These are phyloP conservation scores for Datnioides undecimradiatus DNA, from an alignment of 2,113 vertebrate species.

Conservation along the genomic window DNA sequence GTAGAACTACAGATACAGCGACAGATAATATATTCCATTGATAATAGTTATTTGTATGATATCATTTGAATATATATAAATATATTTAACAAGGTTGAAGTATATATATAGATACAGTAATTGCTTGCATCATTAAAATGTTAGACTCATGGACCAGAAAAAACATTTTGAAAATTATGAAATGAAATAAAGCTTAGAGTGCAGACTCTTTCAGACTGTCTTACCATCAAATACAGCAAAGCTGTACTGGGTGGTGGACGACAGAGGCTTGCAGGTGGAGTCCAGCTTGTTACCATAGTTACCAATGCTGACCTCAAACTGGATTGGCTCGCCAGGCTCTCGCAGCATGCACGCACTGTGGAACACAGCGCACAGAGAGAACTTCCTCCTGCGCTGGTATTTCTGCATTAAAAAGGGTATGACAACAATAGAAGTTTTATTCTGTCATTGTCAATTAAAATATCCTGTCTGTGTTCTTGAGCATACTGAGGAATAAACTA, in stretches of 20 bases:
- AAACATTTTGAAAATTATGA: neutral
- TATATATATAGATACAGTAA: neutral
- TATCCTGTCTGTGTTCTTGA: no score
- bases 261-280: slow-evolving; percentile 93
- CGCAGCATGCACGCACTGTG: slow-evolving; percentile 95
- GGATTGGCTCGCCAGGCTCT: slow-evolving; percentile 93
- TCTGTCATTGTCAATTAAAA: neutral
- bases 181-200: neutral
- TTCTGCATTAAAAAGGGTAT: slow-evolving; percentile 82
- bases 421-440: neutral
- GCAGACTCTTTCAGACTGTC: neutral
- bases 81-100: neutral
- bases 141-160: neutral
- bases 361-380: slow-evolving; percentile 92
- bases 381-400: slow-evolving; percentile 94
- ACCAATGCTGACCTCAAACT: slow-evolving; percentile 98
- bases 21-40: neutral
- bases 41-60: neutral
- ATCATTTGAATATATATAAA: neutral
- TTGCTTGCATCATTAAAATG: neutral
- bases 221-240: slow-evolving; percentile 94
- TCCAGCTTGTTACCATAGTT: slow-evolving; percentile 99
- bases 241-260: slow-evolving; percentile 96
- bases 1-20: neutral
- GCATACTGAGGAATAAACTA: no score